Base-by-base conservation (phyloP, 2,888 invertebrate genomes). In the Tholera decimalis region DNA sequence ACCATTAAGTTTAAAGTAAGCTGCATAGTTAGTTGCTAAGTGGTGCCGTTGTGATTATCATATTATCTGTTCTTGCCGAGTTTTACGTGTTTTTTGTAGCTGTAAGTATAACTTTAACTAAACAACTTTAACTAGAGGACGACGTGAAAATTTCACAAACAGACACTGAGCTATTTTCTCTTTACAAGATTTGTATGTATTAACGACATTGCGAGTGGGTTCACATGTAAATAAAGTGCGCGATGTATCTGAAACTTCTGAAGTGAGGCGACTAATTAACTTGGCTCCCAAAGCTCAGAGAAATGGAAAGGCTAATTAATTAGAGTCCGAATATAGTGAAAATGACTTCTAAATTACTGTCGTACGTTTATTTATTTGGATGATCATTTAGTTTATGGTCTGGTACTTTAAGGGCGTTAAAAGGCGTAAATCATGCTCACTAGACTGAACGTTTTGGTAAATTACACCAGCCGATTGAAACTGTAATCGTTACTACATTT, bases 271-370 rank as follows among this genome's bases (percentile, higher is more conserved):
- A 53, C 57, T 76, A 76, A 76, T 76, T 76, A 64, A 55, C 57
- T 57, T 58, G 9, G 33, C 46, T 60, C 11, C 44, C 43, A 55
- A 67, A 47, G 54, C 57, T 39, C 56, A 5, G 56, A 60, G 60
- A 76, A 44, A 30, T 44, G 60, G 51, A 75, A 58, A 58, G 76
- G 57, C 47, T 61, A 61, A 76, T 76, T 77, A 76, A 67, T 77
- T 59, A 35, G 8, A 44, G 60, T 72, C 54, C 44, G 18, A 65
- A 61, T 58, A 26, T 57, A 60, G 33, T 63, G 51, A 24, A 58
- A 64, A 72, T 56, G 44, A 60, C 22, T 60, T 55, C 13, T 46
- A 30, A 71, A 55, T 71, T 60, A 28, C 35, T 7, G 2, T 46
- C 46, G 33, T 20, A 1, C 46, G 41, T 51, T 50, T 65, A 64